Evolutionary conservation across 2,888 invertebrate species (phyloP).

Genomic region (Pollenia labialis): DNA sequence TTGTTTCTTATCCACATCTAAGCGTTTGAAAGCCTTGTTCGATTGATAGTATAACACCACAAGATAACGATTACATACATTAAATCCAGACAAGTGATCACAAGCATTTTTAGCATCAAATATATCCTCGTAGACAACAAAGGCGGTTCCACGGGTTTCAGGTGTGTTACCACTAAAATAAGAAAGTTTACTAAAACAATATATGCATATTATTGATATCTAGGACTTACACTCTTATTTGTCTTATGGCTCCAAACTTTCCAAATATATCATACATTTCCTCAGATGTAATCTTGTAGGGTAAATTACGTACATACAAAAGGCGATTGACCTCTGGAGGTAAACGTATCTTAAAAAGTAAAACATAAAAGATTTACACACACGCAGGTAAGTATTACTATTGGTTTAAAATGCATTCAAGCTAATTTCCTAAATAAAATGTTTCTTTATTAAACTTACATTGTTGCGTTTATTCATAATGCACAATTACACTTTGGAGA

Average conservation of each 20-base stretch:
- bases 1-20: constrained; percentile 97
- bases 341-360: constrained; percentile 90
- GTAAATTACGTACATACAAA: constrained; percentile 97
- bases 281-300: constrained; percentile 99
- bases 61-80: constrained; percentile 98
- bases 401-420: too few relatives aligned
- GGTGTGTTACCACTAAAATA: constrained; percentile 94
- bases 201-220: not conserved
- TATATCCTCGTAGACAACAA: constrained; percentile 99
- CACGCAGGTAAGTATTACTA: not conserved
- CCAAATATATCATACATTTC: constrained; percentile 99
- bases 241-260: constrained; percentile 99
- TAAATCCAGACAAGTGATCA: constrained; percentile 99
- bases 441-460: constrained; percentile 76
- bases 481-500: not conserved
- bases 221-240: constrained; percentile 96
- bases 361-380: constrained; percentile 1
- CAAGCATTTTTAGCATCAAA: constrained; percentile 99
- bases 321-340: constrained; percentile 99
- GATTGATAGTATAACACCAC: constrained; percentile 99
- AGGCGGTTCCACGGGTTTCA: constrained; percentile 99
- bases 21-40: constrained; percentile 97
- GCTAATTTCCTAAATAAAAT: too few relatives aligned
- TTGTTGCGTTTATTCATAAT: constrained; percentile 83
- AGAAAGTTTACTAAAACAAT: not conserved